phyloP scores from a whole-genome alignment of 2,888 invertebrate genomes.

The Aphidius colemani region DNA sequence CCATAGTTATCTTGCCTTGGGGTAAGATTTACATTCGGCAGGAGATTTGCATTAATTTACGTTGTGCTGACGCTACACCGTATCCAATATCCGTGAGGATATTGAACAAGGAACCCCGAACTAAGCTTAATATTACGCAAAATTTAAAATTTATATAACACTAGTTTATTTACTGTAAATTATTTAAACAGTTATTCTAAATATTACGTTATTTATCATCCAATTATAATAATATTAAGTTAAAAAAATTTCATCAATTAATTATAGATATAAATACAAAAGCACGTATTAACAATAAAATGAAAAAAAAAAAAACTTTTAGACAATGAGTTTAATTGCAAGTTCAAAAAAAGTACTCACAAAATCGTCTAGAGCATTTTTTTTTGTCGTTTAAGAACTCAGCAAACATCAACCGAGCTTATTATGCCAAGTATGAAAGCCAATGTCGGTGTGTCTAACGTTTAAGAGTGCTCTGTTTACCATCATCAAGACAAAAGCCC shows the following conservation, averaged over 20 bases:
- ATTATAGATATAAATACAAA: background rate
- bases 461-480: constrained; percentile 37
- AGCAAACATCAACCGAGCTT: constrained; percentile 45
- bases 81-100: constrained; percentile 29
- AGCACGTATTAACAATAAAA: constrained; percentile 1
- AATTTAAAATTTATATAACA: too few species aligned
- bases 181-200: background rate
- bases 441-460: constrained; percentile 23
- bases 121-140: constrained; percentile 20
- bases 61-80: constrained; percentile 10
- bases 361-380: constrained; percentile 28
- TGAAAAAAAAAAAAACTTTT: background rate
- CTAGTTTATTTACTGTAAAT: too few species aligned
- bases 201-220: background rate
- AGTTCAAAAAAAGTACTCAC: constrained; percentile 24
- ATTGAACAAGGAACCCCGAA: constrained; percentile 27
- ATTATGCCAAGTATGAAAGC: constrained; percentile 38
- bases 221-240: background rate
- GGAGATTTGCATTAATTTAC: constrained; percentile 30
- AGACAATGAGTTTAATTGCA: constrained; percentile 35
- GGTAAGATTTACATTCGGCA: constrained; percentile 24
- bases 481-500: constrained; percentile 21
- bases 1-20: constrained; percentile 15
- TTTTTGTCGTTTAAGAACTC: constrained; percentile 41
- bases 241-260: background rate